These are phyloP conservation scores for Micropoecilia bifurca DNA, from an alignment of 2,797 vertebrate species.

Conservation along the genomic window DNA sequence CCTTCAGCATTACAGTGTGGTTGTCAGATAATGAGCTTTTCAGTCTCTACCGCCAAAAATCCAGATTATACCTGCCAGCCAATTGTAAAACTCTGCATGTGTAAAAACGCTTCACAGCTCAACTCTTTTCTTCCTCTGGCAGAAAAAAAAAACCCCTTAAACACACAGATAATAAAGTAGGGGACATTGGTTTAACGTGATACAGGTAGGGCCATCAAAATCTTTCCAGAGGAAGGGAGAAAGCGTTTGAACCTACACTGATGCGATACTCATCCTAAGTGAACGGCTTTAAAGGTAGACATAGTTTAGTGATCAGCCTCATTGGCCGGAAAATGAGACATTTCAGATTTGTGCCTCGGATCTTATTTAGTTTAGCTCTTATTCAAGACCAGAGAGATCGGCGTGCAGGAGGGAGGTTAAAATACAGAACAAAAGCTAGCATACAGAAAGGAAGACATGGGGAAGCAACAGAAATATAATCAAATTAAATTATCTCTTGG, in stretches of 20 bases:
- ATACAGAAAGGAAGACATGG: not conserved
- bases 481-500: not conserved
- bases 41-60: not conserved
- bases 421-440: not conserved
- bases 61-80: not conserved
- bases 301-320: not conserved
- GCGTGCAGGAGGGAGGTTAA: not conserved
- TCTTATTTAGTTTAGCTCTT: not conserved
- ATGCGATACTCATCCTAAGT: not conserved
- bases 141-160: not conserved
- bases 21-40: conserved; percentile 5
- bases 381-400: not conserved
- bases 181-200: not conserved
- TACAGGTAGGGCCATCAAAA: not conserved
- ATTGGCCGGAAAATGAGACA: not conserved
- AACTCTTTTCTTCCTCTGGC: conserved; percentile 1
- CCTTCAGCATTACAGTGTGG: not conserved
- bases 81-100: conserved; percentile 3
- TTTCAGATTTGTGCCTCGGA: not conserved
- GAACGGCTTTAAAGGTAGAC: not conserved
- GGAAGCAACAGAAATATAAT: not conserved
- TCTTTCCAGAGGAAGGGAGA: not conserved
- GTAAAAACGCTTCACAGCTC: conserved; percentile 4
- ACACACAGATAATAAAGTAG: not conserved
- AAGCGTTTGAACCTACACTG: not conserved